A percentile compares a stretch with the other conserved stretches of the same genome.
phyloP scores from a whole-genome alignment of 2,888 invertebrate species.

The Cheilosia scutellata region DNA sequence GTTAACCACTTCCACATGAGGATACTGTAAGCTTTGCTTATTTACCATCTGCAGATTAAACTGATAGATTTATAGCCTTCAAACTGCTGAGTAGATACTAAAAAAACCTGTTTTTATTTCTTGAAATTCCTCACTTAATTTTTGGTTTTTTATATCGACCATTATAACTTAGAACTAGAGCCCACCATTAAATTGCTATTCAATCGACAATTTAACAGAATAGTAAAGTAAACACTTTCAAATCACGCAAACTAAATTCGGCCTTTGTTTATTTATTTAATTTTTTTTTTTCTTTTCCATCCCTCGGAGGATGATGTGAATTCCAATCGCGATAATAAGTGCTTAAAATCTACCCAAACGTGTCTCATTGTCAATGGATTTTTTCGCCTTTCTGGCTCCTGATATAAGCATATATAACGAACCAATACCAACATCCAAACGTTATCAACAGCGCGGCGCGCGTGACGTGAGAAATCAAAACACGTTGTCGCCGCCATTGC shows the following conservation, averaged over 20 bases:
- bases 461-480: slow-evolving; percentile 56
- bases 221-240: slow-evolving; percentile 59
- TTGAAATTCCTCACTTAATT: too few relatives aligned
- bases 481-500: slow-evolving; percentile 46
- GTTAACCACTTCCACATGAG: too few relatives aligned
- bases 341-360: slow-evolving; percentile 52
- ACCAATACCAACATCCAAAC: slow-evolving; percentile 47
- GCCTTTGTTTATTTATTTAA: slow-evolving; percentile 36
- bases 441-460: slow-evolving; percentile 38
- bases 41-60: too few relatives aligned
- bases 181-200: slow-evolving; percentile 27
- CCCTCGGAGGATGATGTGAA: slow-evolving; percentile 41
- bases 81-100: too few relatives aligned
- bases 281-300: slow-evolving; percentile 11
- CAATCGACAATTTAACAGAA: slow-evolving; percentile 56
- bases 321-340: slow-evolving; percentile 52
- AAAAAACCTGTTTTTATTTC: too few relatives aligned
- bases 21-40: too few relatives aligned
- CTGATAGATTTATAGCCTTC: too few relatives aligned
- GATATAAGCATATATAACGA: neutral
- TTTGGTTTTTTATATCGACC: too few relatives aligned
- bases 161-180: too few relatives aligned
- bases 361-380: neutral
- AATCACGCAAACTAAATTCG: slow-evolving; percentile 63
- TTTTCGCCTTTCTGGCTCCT: slow-evolving; percentile 2